phyloP scores from a whole-genome alignment of 1,140 invertebrate genomes.

The Antheraea mylitta region DNA sequence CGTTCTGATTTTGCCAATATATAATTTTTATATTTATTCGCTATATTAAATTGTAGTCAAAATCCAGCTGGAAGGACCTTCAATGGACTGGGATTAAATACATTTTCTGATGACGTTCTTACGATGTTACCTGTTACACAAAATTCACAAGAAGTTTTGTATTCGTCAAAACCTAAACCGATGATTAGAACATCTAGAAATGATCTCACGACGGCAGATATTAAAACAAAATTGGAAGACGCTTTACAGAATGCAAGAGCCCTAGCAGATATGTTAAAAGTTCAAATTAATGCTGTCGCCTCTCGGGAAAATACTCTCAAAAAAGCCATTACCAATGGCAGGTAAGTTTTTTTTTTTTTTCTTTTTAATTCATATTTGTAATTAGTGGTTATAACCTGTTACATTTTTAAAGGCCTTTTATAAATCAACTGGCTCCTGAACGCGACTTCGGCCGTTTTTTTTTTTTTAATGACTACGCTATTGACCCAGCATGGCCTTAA shows the following conservation, averaged over 20 bases:
- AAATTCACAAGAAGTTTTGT: neutral
- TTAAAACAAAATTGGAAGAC: constrained; percentile 34
- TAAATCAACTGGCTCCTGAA: too few relatives aligned
- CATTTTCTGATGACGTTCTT: neutral
- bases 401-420: too few relatives aligned
- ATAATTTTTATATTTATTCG: neutral
- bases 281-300: constrained; percentile 37
- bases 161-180: neutral
- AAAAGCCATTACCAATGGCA: constrained; percentile 51
- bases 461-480: too few relatives aligned
- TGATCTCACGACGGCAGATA: constrained; percentile 12
- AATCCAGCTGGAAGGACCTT: neutral
- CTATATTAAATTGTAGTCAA: neutral
- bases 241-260: constrained; percentile 38
- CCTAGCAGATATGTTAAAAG: constrained; percentile 39
- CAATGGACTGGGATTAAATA: neutral
- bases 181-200: neutral
- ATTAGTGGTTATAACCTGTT: too few relatives aligned
- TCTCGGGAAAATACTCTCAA: constrained; percentile 41
- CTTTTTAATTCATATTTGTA: too few relatives aligned
- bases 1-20: too few relatives aligned
- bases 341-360: constrained; percentile 27
- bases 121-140: neutral
- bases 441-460: too few relatives aligned
- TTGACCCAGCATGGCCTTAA: too few relatives aligned